phyloP scores from a whole-genome alignment of 2,113 vertebrate genomes.

The Scytalopus superciliaris region DNA sequence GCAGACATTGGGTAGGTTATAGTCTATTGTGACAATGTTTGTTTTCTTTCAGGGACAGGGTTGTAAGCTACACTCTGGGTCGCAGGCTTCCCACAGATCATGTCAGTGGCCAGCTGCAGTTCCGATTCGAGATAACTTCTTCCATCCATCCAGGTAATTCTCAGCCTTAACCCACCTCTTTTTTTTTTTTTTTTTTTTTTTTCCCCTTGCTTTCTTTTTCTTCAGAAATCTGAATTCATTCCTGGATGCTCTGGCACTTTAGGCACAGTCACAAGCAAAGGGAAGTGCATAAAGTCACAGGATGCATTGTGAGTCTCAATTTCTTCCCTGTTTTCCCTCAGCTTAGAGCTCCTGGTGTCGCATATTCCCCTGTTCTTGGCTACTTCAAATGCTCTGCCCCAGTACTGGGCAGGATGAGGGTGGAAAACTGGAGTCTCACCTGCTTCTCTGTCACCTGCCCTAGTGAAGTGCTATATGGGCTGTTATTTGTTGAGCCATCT shows the following conservation, averaged over 20 bases:
- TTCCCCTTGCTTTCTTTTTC: not conserved
- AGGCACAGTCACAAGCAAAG: not conserved
- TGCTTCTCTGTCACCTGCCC: not conserved
- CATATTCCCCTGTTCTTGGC: not conserved
- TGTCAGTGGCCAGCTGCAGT: conserved; percentile 96
- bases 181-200: not conserved
- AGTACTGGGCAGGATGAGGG: not conserved
- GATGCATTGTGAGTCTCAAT: not conserved
- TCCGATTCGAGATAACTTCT: conserved; percentile 95
- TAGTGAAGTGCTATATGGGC: not conserved
- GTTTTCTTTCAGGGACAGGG: conserved; percentile 85
- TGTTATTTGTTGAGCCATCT: not conserved
- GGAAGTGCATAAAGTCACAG: not conserved
- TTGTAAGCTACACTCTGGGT: conserved; percentile 93
- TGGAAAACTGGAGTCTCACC: not conserved
- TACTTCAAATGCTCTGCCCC: not conserved
- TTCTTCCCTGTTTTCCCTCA: not conserved
- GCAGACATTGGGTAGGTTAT: not conserved
- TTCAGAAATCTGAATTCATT: not conserved
- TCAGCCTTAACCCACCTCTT: not conserved
- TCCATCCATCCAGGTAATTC: conserved; percentile 92
- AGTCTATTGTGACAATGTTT: conserved; percentile 38
- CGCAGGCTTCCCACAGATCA: conserved; percentile 96
- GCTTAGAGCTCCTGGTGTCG: not conserved
- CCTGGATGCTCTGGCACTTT: not conserved